phyloP scores from a whole-genome alignment of 1,140 invertebrate species.

The Colletes latitarsis region DNA sequence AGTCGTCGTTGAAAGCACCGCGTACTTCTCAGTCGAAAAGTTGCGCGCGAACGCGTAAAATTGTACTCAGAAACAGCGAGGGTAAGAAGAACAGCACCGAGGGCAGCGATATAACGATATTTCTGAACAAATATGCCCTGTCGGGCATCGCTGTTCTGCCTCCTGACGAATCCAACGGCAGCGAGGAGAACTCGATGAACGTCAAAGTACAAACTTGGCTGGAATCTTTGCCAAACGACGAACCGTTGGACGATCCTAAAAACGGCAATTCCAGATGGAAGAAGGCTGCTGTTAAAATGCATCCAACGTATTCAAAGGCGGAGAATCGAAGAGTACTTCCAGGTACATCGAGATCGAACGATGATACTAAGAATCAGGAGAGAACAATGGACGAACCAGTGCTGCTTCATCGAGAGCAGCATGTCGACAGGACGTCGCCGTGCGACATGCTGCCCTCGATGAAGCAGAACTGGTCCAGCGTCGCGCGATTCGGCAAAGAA shows the following conservation, averaged over 20 bases:
- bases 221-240: neutral
- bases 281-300: too few relatives aligned
- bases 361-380: neutral
- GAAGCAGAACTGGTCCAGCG: slow-evolving; percentile 55
- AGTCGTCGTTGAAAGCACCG: neutral
- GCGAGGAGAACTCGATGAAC: neutral
- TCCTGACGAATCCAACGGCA: neutral
- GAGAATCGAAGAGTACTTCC: neutral
- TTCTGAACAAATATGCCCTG: neutral
- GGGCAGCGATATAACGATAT: neutral
- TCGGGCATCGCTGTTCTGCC: neutral
- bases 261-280: too few relatives aligned
- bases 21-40: neutral
- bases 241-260: neutral
- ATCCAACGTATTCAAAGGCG: neutral
- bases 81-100: fast-evolving
- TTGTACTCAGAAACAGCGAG: neutral
- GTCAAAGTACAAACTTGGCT: slow-evolving; percentile 52
- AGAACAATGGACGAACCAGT: neutral
- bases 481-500: slow-evolving; percentile 66
- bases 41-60: too few relatives aligned
- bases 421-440: neutral
- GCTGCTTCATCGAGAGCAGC: too few relatives aligned
- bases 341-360: neutral
- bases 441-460: neutral